Evolutionary conservation across 2,113 vertebrate genomes (phyloP).

Genomic region (Tympanuchus pallidicinctus): DNA sequence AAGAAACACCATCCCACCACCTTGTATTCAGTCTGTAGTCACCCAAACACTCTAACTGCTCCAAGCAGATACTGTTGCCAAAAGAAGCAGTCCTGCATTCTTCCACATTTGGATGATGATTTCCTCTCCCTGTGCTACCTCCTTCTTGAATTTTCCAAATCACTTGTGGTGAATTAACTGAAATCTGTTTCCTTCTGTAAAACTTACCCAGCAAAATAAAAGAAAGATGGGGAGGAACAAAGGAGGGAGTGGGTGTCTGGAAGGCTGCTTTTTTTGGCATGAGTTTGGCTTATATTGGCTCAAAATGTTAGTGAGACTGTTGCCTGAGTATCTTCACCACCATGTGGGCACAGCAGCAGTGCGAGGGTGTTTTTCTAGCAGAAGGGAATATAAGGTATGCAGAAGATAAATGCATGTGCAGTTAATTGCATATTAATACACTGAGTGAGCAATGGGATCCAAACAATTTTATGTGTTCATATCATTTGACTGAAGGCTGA

Average conservation of each 20-base stretch:
- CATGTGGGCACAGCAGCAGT: neutral
- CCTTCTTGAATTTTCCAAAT: neutral
- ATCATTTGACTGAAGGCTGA: neutral
- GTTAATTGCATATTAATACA: neutral
- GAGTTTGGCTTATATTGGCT: conserved; percentile 2
- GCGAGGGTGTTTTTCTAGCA: neutral
- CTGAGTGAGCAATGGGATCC: neutral
- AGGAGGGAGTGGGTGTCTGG: neutral
- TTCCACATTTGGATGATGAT: neutral
- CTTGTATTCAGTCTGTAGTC: neutral
- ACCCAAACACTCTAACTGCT: neutral
- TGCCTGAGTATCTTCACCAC: neutral
- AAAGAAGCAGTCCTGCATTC: neutral
- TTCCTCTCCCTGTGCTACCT: neutral
- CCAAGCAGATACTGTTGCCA: neutral
- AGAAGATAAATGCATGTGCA: neutral
- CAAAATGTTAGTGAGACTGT: neutral
- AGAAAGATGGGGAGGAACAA: neutral
- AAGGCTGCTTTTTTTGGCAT: neutral
- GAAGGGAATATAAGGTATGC: neutral
- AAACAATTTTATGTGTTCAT: neutral
- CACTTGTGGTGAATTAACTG: neutral
- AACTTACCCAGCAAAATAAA: neutral
- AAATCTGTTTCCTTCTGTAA: neutral
- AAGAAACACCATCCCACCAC: neutral